Evolutionary conservation across 2,113 vertebrate genomes (phyloP).

Genomic region (Cichladusa arquata): DNA sequence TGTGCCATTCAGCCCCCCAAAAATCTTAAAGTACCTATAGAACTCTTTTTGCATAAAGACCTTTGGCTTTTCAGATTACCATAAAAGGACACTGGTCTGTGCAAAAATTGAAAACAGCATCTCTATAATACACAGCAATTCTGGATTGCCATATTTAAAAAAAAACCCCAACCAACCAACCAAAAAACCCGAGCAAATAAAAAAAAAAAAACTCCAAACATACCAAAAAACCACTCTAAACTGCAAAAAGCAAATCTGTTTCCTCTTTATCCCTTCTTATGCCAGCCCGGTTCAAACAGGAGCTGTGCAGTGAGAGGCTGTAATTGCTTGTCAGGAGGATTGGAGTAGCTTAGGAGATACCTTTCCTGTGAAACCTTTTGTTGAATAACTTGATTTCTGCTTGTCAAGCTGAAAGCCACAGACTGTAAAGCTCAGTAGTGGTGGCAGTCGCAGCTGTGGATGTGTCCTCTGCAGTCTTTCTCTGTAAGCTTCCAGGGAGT

Average conservation of each 20-base stretch:
- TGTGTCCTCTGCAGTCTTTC: neutral
- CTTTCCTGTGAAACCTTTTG: neutral
- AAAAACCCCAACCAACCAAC: no score
- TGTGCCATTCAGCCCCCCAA: neutral
- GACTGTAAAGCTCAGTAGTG: neutral
- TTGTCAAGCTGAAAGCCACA: neutral
- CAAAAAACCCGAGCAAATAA: neutral
- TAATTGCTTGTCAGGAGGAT: neutral
- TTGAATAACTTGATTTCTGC: neutral
- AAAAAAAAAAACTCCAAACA: neutral
- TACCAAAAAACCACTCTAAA: neutral
- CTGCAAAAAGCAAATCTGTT: neutral
- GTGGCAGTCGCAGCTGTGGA: rapidly evolving
- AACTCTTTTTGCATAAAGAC: neutral
- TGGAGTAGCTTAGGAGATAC: neutral
- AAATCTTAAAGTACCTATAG: neutral
- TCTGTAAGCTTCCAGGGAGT: neutral
- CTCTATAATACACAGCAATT: rapidly evolving
- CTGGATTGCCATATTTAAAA: neutral
- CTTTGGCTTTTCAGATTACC: neutral
- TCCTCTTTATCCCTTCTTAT: neutral
- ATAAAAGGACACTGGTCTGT: neutral
- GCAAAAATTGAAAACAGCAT: neutral
- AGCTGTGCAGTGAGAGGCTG: neutral
- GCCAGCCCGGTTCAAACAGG: neutral